Evolutionary conservation across 2,888 invertebrate species (phyloP), one percentile per base, ranked within the genome.

Genomic region (Nomada fucata): DNA sequence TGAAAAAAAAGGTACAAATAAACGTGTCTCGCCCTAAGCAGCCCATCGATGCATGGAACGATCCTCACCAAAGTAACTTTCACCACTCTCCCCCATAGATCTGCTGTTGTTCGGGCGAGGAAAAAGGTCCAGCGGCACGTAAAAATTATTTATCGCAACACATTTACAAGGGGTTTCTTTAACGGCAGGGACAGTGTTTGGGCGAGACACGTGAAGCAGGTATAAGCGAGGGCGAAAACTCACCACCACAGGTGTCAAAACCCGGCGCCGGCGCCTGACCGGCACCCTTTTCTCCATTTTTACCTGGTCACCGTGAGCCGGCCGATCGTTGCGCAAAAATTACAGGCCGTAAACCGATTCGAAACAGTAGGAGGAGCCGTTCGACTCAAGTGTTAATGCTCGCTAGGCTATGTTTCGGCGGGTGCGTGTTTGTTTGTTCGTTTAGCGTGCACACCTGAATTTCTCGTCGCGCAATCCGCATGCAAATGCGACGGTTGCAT

Each of bases 281-380:
- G 47, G 50, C 78, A 85, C 86, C 82, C 87, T 87, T 88, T 86
- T 84, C 77, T 83, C 88, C 36, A 63, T 53, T 82, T 82, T 82
- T 79, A 71, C 76, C 79, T 84, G 83, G n/a, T 15, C 70, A 65
- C 73, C 73, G 59, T 76, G 70, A 77, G 61, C 67, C 65, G 52
- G 65, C 76, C 82, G 77, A 80, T 74, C 83, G 86, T 86, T 82
- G 84, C 86, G 87, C 89, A 89, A 88, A 91, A 91, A 90, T 91
- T 91, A 91, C 86, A 87, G 88, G 75, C 60, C 86, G 82, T 81
- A 77, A 70, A 76, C 79, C 42, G 86, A 86, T 64, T 70, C 79
- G 79, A 78, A 73, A 85, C 84, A 73, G 79, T 82, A 76, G 74
- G 64, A 61, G 61, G 74, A 53, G 79, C 71, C n/a, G 44, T 18